Evolutionary conservation across 2,888 invertebrate species (phyloP).

Genomic region (Leptopilina drosophilae): DNA sequence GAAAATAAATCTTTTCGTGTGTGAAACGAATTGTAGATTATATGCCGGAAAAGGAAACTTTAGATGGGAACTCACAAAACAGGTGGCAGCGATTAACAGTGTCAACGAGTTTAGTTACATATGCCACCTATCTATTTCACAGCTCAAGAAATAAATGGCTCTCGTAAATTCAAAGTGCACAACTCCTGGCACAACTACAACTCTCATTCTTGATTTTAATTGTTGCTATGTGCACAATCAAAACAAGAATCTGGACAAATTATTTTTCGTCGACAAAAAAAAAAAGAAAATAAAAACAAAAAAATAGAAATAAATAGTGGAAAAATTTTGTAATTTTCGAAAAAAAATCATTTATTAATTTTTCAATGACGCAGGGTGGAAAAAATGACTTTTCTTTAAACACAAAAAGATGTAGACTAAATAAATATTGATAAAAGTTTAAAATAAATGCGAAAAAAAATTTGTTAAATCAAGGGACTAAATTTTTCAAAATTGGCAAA

Average conservation of each 20-base stretch:
- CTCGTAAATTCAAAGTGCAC: slow-evolving; percentile 27
- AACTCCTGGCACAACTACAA: neutral
- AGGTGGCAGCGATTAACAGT: slow-evolving; percentile 38
- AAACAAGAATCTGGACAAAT: neutral
- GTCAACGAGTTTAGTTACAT: slow-evolving; percentile 36
- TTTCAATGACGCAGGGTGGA: too few relatives aligned
- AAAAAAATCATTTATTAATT: too few relatives aligned
- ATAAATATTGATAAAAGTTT: too few relatives aligned
- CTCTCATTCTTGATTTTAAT: slow-evolving; percentile 7
- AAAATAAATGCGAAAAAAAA: too few relatives aligned
- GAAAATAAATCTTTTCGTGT: slow-evolving; percentile 11
- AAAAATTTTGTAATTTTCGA: too few relatives aligned
- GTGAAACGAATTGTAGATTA: neutral
- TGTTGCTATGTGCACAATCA: neutral
- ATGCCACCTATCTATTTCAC: slow-evolving; percentile 33
- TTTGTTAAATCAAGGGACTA: too few relatives aligned
- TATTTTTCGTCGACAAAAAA: too few relatives aligned
- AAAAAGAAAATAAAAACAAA: too few relatives aligned
- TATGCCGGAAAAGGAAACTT: slow-evolving; percentile 19
- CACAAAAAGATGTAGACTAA: too few relatives aligned
- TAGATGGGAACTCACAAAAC: slow-evolving; percentile 25
- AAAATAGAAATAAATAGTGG: too few relatives aligned
- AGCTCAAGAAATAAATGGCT: slow-evolving; percentile 17
- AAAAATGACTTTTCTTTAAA: too few relatives aligned
- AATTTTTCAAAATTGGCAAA: too few relatives aligned